Evolutionary conservation across 2,888 invertebrate species (phyloP), one percentile per base, ranked within the genome.

Genomic region (Himalopsyche kuldschensis): DNA sequence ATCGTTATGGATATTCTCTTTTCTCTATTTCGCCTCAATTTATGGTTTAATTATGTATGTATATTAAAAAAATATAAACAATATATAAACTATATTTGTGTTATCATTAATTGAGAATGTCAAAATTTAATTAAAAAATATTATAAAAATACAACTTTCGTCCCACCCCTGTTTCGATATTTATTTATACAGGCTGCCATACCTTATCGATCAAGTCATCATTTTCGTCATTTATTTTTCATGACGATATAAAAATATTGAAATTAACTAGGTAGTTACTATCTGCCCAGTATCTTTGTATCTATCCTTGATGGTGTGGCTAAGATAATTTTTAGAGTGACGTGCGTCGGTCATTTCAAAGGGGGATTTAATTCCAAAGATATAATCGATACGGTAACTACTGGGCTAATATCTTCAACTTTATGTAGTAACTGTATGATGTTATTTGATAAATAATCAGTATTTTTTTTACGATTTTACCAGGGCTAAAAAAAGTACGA

Each of bases 171-270:
- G 55, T 24, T n/a, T 55, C 55, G 55, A 20, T 55, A 55, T 55
- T 55, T 55, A 55, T 55, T 55, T 55, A 55, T 55, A 31, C 48
- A 79, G 79, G 79, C 47, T 79, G 79, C 20, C 79, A 48, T 55
- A 24, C 20, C 55, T 31, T 79, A 20, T 79, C 75, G 80, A 80
- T 80, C 80, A 46, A 41, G 35, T 69, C 55, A 55, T 55, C 55
- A 55, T 55, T 24, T 80, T 35, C 63, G 80, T 80, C 80, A 75
- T 75, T 75, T 75, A 75, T 75, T 75, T 32, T 32, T n/a, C 31
- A 80, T 80, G 80, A 35, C 75, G 75, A 75, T 80, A 63, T 80
- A 35, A 80, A 80, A 80, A 80, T 80, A 80, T 80, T 75, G 69
- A 80, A 80, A 80, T 80, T 80, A 35, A 55, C 55, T 55, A 55